Percentiles rank a stretch among this genome's conserved stretches.
Evolutionary conservation across 2,113 vertebrate species (phyloP).

Genomic region (Siniperca knerii): DNA sequence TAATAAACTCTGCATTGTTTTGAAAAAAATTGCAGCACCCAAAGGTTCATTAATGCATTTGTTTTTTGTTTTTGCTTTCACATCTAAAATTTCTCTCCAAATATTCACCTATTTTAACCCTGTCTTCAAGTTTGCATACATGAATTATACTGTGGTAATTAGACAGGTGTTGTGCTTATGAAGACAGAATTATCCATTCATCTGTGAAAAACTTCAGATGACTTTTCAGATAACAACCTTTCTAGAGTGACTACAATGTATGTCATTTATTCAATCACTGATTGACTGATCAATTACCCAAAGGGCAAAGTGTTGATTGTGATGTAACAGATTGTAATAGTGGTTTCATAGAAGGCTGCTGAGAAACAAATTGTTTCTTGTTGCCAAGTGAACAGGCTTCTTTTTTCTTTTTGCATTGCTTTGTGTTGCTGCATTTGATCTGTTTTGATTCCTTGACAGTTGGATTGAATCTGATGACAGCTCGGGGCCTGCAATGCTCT

Average conservation of each 20-base stretch:
- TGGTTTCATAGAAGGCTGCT: slow-evolving; percentile 50
- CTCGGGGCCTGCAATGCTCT: slow-evolving; percentile 43
- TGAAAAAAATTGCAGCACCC: background rate
- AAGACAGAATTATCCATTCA: background rate
- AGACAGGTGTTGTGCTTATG: background rate
- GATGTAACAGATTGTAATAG: slow-evolving; percentile 65
- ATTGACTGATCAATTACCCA: slow-evolving; percentile 21
- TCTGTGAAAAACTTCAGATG: background rate
- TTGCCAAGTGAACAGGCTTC: slow-evolving; percentile 32
- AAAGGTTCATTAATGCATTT: background rate
- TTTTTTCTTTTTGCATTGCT: slow-evolving; percentile 10
- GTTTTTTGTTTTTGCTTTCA: background rate
- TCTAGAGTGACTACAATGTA: background rate
- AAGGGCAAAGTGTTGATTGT: slow-evolving; percentile 18
- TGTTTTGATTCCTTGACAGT: slow-evolving; percentile 73
- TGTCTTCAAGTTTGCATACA: background rate
- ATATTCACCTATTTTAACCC: background rate
- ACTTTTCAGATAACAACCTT: slow-evolving; percentile 13
- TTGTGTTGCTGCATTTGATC: slow-evolving; percentile 74
- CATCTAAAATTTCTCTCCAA: background rate
- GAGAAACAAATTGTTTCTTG: slow-evolving; percentile 46
- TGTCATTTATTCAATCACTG: slow-evolving; percentile 20
- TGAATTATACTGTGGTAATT: background rate
- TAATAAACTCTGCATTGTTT: too few species aligned
- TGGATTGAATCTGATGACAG: slow-evolving; percentile 70